Conservation (phyloP, 2,797 vertebrate species). For the Decapterus maruadsi region DNA sequence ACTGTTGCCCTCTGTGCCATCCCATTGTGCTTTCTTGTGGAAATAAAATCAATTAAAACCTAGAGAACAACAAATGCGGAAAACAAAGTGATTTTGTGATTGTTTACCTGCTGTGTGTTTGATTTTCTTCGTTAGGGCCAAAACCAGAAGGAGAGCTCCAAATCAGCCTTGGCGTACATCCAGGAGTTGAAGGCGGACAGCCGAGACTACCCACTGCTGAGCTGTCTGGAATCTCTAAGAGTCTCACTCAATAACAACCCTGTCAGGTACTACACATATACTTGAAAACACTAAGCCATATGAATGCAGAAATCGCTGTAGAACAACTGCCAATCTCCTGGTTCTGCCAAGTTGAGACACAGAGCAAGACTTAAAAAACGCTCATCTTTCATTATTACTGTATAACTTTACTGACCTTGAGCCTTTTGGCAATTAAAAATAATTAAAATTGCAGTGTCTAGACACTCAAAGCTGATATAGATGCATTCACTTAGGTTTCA, state of each 20-base stretch:
- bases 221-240: constrained; percentile 91
- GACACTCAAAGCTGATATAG: neutral
- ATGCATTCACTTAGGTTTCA: neutral
- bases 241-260: constrained; percentile 96
- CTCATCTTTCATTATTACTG: too few relatives aligned
- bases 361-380: too few relatives aligned
- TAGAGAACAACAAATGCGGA: constrained; percentile 25
- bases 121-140: constrained; percentile 83
- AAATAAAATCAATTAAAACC: constrained; percentile 37
- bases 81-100: constrained; percentile 8
- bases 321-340: neutral
- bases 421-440: neutral
- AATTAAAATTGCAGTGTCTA: neutral
- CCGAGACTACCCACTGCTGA: constrained; percentile 86
- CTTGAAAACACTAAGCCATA: neutral
- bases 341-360: neutral
- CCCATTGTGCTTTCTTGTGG: constrained; percentile 28
- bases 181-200: constrained; percentile 90
- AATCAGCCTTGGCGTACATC: constrained; percentile 91
- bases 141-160: constrained; percentile 91
- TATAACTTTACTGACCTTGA: too few relatives aligned
- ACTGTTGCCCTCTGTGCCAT: constrained; percentile 16
- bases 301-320: neutral
- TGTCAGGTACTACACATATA: constrained; percentile 87
- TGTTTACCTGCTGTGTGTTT: constrained; percentile 25